Conservation (phyloP, 2,888 invertebrate genomes). For the Noctua janthe region DNA sequence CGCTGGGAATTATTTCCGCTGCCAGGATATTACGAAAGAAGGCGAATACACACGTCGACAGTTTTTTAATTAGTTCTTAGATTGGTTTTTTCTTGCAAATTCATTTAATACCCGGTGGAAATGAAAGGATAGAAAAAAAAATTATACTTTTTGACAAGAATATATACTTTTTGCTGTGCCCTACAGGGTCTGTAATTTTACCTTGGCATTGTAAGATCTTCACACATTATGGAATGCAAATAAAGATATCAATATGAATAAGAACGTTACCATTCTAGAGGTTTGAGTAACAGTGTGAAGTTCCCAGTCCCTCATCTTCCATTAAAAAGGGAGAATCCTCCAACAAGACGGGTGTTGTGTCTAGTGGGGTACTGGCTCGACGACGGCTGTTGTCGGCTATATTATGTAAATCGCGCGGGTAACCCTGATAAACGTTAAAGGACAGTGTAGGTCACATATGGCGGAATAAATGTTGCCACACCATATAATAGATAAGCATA, state of each 20-base stretch:
- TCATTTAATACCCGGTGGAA: constrained; percentile 4
- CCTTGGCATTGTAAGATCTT: no score
- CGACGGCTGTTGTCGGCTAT: background rate
- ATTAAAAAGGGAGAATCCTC: background rate
- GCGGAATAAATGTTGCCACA: background rate
- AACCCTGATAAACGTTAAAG: background rate
- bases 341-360: background rate
- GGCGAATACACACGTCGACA: constrained; percentile 11
- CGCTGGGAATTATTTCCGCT: constrained; percentile 39
- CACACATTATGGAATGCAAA: no score
- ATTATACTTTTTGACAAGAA: no score
- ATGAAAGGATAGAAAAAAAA: background rate
- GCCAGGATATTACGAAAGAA: constrained; percentile 50
- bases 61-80: constrained; percentile 25
- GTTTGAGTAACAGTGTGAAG: background rate
- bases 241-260: no score
- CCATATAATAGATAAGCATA: background rate
- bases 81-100: constrained; percentile 20
- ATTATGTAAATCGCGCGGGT: background rate
- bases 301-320: background rate
- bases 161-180: no score
- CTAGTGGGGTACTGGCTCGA: background rate
- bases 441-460: background rate
- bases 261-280: background rate
- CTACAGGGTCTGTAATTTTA: no score